These are phyloP conservation scores for Lophotis ruficrista DNA, from an alignment of 2,113 vertebrate genomes.

Conservation along the genomic window DNA sequence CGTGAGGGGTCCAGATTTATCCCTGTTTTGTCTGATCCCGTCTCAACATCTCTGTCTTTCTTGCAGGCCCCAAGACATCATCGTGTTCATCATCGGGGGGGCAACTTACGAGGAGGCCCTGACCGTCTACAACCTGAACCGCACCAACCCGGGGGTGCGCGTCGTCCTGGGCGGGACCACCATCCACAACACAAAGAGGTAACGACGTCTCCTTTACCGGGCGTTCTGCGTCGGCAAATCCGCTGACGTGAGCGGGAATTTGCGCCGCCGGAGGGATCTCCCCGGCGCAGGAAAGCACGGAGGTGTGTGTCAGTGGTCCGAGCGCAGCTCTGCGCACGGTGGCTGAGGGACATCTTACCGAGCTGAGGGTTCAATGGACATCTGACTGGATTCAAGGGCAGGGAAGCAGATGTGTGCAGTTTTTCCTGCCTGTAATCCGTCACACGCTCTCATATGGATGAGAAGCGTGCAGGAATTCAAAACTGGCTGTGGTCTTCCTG, in stretches of 20 bases:
- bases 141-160: constrained; percentile 87
- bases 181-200: constrained; percentile 94
- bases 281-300: rapidly evolving
- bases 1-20: background rate
- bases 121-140: constrained; percentile 91
- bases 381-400: background rate
- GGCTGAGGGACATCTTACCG: background rate
- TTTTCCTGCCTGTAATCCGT: background rate
- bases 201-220: rapidly evolving
- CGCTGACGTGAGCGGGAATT: too few relatives aligned
- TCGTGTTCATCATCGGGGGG: constrained; percentile 93
- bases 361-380: background rate
- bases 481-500: background rate
- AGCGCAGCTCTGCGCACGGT: background rate
- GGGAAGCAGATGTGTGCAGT: background rate
- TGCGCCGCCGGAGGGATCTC: background rate
- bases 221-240: rapidly evolving
- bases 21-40: background rate
- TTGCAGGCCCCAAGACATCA: constrained; percentile 90
- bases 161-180: constrained; percentile 90
- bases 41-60: background rate
- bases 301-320: rapidly evolving
- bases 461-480: background rate
- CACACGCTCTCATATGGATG: rapidly evolving
- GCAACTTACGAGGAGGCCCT: constrained; percentile 93